phyloP scores from a whole-genome alignment of 2,888 invertebrate genomes.

The Rutpela maculata region DNA sequence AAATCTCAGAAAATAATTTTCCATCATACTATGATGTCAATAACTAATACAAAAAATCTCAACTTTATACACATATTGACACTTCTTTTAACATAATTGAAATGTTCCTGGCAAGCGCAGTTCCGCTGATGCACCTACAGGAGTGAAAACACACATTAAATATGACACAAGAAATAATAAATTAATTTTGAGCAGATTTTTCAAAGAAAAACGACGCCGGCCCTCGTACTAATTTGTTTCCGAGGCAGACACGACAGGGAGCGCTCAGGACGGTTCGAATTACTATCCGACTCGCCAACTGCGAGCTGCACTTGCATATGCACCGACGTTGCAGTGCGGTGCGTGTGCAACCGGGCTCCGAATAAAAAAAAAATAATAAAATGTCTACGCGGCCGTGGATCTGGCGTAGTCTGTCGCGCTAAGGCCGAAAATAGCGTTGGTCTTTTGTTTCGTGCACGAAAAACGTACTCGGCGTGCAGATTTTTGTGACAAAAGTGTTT shows the following conservation, averaged over 20 bases:
- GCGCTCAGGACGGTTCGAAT: conserved; percentile 45
- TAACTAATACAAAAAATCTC: no score
- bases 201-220: no score
- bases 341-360: conserved; percentile 28
- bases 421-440: conserved; percentile 13
- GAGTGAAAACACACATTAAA: no score
- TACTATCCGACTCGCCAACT: conserved; percentile 43
- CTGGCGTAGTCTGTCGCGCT: not conserved
- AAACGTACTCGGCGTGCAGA: not conserved
- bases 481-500: conserved; percentile 30
- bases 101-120: no score
- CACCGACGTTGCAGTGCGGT: conserved; percentile 48
- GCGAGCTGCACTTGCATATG: conserved; percentile 54
- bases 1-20: no score
- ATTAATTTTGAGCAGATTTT: no score
- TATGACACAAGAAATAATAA: no score
- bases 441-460: not conserved
- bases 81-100: no score
- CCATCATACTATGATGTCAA: no score
- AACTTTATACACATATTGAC: no score
- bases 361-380: conserved; percentile 21
- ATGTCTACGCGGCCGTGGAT: conserved; percentile 16
- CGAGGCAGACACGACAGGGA: conserved; percentile 55
- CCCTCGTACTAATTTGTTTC: no score
- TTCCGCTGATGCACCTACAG: no score